Conservation (phyloP, 2,797 vertebrate genomes). For the Aplochiton taeniatus region DNA sequence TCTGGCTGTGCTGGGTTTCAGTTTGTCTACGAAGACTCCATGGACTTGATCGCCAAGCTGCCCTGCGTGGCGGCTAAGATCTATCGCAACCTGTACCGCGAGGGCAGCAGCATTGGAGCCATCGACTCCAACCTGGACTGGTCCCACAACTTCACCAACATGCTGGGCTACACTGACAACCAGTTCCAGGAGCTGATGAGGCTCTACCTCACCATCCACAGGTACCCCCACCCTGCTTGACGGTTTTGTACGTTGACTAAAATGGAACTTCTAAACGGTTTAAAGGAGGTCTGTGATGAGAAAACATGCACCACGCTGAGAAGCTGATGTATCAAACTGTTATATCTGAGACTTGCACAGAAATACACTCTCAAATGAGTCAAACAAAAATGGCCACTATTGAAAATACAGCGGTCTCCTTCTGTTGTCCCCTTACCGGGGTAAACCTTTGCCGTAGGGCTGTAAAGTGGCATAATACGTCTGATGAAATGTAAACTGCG, state of each 20-base stretch:
- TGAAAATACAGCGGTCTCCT: no score
- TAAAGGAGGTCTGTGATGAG: no score
- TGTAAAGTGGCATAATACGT: no score
- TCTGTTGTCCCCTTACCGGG: no score
- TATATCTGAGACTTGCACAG: no score
- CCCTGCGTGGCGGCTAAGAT: conserved; percentile 97
- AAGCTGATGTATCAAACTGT: no score
- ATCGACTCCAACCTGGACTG: conserved; percentile 95
- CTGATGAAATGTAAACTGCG: no score
- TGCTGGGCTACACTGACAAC: conserved; percentile 91
- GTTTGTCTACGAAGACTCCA: conserved; percentile 94
- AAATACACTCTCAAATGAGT: no score
- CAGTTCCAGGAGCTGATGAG: conserved; percentile 97
- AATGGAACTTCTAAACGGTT: no score
- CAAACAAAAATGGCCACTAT: no score
- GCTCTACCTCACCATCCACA: conserved; percentile 98
- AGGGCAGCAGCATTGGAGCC: conserved; percentile 96
- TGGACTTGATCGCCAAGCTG: conserved; percentile 97
- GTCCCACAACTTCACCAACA: conserved; percentile 98
- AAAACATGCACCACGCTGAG: no score
- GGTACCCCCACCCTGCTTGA: conserved; percentile 64
- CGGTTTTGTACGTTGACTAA: not conserved
- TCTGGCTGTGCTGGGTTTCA: conserved; percentile 41
- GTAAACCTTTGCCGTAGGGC: no score
- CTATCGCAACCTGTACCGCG: conserved; percentile 94